These are phyloP conservation scores for Latrodectus hesperus DNA, from an alignment of 2,888 invertebrate species.

Conservation along the genomic window DNA sequence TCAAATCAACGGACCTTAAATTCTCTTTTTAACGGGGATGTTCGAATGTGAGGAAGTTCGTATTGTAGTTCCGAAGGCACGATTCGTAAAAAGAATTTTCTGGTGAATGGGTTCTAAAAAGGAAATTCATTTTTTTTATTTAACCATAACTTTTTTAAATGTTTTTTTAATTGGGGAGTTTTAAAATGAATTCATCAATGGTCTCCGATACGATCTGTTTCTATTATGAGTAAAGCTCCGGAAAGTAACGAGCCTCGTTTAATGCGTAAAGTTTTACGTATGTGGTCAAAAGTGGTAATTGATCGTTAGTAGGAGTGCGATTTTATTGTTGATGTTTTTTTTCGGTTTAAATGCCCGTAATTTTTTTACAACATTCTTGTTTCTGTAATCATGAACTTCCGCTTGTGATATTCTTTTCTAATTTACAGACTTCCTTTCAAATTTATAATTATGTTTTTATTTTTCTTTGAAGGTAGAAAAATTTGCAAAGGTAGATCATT, in stretches of 20 bases:
- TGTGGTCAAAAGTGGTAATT: neutral
- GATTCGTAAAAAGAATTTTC: constrained; percentile 52
- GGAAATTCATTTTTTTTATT: constrained; percentile 40
- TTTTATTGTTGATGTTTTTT: neutral
- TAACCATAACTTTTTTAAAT: constrained; percentile 26
- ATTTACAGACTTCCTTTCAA: too few species aligned
- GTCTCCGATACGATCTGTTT: neutral
- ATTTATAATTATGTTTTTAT: too few species aligned
- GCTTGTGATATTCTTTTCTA: neutral
- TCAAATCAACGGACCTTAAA: constrained; percentile 65
- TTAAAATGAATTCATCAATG: constrained; percentile 16
- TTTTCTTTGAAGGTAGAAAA: too few species aligned
- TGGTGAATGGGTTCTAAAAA: constrained; percentile 55
- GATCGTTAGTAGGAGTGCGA: neutral
- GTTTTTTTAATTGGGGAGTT: constrained; percentile 59
- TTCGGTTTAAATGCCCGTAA: neutral
- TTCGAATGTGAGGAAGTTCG: constrained; percentile 7
- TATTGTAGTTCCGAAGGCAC: constrained; percentile 8
- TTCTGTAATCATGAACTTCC: neutral
- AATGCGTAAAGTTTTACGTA: constrained; percentile 5
- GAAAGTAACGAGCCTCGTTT: neutral
- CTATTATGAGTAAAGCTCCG: neutral
- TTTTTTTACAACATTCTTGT: neutral
- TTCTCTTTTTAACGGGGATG: constrained; percentile 15
- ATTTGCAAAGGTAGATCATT: too few species aligned